Conservation (phyloP, 2,797 vertebrate species). For the Clarias pachynema region DNA sequence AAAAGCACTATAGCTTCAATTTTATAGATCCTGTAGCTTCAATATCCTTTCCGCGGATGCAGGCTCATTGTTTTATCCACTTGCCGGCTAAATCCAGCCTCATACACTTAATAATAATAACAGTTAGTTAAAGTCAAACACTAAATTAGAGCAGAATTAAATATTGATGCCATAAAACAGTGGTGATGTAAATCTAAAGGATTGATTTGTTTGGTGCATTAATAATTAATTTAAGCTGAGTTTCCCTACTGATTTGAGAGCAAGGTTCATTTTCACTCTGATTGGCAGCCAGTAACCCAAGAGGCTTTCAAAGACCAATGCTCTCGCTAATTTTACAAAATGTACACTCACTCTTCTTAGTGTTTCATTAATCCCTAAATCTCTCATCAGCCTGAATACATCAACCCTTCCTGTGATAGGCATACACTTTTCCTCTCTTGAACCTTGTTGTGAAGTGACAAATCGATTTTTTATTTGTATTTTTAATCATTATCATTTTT, state of each 20-base stretch:
- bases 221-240: conserved; percentile 22
- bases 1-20: background rate
- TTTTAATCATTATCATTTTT: background rate
- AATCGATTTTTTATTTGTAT: background rate
- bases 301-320: conserved; percentile 18
- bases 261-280: background rate
- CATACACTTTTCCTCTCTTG: background rate
- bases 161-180: background rate
- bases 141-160: background rate
- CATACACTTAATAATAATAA: background rate
- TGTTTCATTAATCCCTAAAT: conserved; percentile 9
- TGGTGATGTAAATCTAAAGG: conserved; percentile 7
- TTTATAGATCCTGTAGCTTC: background rate
- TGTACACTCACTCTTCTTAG: background rate
- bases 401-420: background rate
- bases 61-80: background rate
- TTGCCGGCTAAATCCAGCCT: background rate
- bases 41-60: background rate
- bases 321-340: conserved; percentile 16
- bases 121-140: background rate
- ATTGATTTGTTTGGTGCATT: conserved; percentile 3
- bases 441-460: background rate
- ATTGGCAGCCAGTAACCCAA: conserved; percentile 2
- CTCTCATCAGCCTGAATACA: background rate
- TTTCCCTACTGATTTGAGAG: background rate